Percentiles rank a stretch among this genome's conserved stretches.
These are phyloP conservation scores for Eudiplozoon nipponicum DNA, from an alignment of 2,888 invertebrate genomes.

Conservation along the genomic window DNA sequence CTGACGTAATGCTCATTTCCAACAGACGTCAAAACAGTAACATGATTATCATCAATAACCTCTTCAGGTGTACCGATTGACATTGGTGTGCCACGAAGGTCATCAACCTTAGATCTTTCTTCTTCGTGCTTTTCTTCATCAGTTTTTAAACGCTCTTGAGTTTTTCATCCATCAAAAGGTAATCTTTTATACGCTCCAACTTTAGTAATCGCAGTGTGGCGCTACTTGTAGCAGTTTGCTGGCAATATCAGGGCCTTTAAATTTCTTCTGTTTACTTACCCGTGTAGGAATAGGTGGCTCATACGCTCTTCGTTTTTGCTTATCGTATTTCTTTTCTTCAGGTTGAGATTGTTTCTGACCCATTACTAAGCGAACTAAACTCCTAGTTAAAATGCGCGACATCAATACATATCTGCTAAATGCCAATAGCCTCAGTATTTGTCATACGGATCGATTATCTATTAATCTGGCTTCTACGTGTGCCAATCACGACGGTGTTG, in stretches of 20 bases:
- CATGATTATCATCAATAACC: constrained; percentile 97
- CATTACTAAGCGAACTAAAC: neutral
- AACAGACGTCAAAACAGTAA: constrained; percentile 89
- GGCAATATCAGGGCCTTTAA: constrained; percentile 89
- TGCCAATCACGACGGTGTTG: too few relatives aligned
- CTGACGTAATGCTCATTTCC: constrained; percentile 97
- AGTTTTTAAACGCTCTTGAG: constrained; percentile 82
- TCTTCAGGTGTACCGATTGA: constrained; percentile 95
- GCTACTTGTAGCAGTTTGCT: constrained; percentile 51
- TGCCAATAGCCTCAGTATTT: too few relatives aligned
- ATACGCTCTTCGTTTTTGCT: constrained; percentile 94
- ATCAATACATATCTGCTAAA: too few relatives aligned
- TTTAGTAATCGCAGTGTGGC: constrained; percentile 74
- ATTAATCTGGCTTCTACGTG: too few relatives aligned
- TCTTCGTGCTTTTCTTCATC: constrained; percentile 97
- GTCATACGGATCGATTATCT: too few relatives aligned
- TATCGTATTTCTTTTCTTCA: constrained; percentile 24
- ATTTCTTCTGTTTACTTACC: constrained; percentile 64
- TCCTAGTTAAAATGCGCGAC: too few relatives aligned
- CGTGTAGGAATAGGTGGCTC: constrained; percentile 91
- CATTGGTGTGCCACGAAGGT: constrained; percentile 90
- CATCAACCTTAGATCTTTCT: constrained; percentile 84
- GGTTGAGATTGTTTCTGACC: neutral
- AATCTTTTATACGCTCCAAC: constrained; percentile 85
- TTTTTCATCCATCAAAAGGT: constrained; percentile 94